Evolutionary conservation across 2,888 invertebrate genomes (phyloP), one percentile per base, ranked within the genome.

Genomic region (Cyclophora albipunctata): DNA sequence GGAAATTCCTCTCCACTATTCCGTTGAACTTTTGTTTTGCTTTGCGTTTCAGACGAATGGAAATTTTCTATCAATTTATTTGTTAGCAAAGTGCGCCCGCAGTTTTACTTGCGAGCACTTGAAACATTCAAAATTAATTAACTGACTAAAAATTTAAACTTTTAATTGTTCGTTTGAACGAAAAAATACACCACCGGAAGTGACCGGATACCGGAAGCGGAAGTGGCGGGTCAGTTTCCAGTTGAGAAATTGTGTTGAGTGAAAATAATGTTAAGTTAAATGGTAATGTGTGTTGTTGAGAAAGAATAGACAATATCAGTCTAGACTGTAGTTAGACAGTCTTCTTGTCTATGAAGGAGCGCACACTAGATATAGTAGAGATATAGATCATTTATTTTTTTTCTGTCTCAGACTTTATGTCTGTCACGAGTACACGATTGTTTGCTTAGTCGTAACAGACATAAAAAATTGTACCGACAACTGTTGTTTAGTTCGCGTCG

Each of bases 221-320:
- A 57, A 49, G 56, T 45, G 50, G 48, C 3, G 49, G 54, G 57
- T 58, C 60, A 58, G 62, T 60, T 54, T 54, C 54, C 53, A 58
- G 57, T 55, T 57, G 49, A 42, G 57, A 60, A 62, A 62, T 62
- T 62, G 60, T 57, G 55, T 53, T 50, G 48, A 40, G 3, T 43
- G 4, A 20, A 43, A 43, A 5, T 43, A 43, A 5, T 5, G 4
- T 34, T 7, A 33, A 34, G 3, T 43, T 34, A 20, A 34, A 6
- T 20, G 7, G 3, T 42, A 42, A 7, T 3, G 42, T n/a, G 3
- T 42, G 6, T 42, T 42, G n/a, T 7, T 7, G 7, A 40, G 6
- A 7, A 40, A 40, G 3, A 7, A 2, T 3, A 3, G 6, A 7
- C 7, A 42, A 42, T 42, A 7, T 7, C 7, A 7, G 7, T 7